Percentiles rank a stretch among this genome's conserved stretches.
Conservation (phyloP, 2,797 vertebrate species). For the Steatocranus sp. region DNA sequence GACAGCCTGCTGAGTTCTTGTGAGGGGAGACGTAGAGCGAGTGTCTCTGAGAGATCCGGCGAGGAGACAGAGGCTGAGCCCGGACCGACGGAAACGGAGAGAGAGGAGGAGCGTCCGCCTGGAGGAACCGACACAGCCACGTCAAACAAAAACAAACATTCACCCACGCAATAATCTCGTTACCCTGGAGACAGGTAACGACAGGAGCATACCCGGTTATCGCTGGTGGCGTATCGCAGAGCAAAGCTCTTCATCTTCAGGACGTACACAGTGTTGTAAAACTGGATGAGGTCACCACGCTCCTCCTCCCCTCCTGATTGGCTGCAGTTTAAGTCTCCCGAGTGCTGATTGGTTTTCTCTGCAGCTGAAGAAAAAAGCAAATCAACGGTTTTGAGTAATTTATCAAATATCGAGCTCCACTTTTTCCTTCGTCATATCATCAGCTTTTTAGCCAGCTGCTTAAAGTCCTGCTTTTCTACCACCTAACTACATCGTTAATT, state of each 20-base stretch:
- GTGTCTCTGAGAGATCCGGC: constrained; percentile 90
- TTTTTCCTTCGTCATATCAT: not conserved
- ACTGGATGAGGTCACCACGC: constrained; percentile 93
- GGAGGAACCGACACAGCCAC: not conserved
- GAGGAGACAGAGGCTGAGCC: constrained; percentile 86
- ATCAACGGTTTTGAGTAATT: rapidly evolving
- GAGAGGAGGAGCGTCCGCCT: constrained; percentile 86
- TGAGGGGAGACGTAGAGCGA: constrained; percentile 91
- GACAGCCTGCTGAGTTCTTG: constrained; percentile 77
- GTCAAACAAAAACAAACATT: not conserved
- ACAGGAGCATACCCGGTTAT: constrained; percentile 72
- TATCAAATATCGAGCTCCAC: not conserved
- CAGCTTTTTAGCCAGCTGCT: not conserved
- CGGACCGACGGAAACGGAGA: constrained; percentile 90
- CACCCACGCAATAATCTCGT: rapidly evolving
- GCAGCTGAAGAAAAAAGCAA: constrained; percentile 42
- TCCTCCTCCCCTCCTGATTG: constrained; percentile 74
- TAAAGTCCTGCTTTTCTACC: rapidly evolving
- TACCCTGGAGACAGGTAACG: not conserved
- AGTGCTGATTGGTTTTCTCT: constrained; percentile 43
- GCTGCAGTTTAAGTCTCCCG: not conserved
- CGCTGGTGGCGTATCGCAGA: constrained; percentile 80
- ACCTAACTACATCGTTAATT: not conserved
- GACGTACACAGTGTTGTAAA: constrained; percentile 91
- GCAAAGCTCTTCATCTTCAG: constrained; percentile 89